Base-by-base conservation (phyloP, 2,113 vertebrate species). In the Pseudorasbora parva region DNA sequence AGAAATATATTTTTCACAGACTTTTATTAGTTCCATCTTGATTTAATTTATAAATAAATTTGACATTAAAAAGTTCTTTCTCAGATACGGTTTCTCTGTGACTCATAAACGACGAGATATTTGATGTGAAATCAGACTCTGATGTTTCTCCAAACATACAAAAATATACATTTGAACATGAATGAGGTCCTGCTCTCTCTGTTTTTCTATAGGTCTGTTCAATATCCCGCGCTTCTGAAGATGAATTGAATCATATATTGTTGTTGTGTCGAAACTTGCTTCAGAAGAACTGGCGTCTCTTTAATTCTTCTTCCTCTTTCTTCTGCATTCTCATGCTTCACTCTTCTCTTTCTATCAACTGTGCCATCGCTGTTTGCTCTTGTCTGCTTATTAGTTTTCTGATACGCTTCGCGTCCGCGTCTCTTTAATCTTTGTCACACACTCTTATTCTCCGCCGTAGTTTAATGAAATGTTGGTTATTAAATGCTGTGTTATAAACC, bases 171-270 rank as follows among this genome's bases (percentile, higher is more conserved):
- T 64, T 41, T 0, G 10, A 25, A 21, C 54, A n/a, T 62, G 43
- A 60, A 47, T 66, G 47, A 43, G 11, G 21, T 25, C 45, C 45
- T n/a, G 37, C 56, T 60, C 41, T n/a, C 56, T 41, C 49, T 47
- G 45, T 49, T 59, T 33, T 3, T 25, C 33, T 7, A 21, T 19
- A n/a, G n/a, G 7, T 57, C 41, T 23, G 49, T 25, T 64, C 74
- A 27, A 11, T 51, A 59, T 77, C 23, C 27, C 4, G 57, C 66
- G 17, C 84, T 89, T 74, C 88, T 88, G 25, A 89, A 88, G 88
- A 91, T 91, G 92, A 91, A 93, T 94, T 92, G 89, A 93, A 91
- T 91, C 92, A 91, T 93, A 92, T 93, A 89, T 92, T 94, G 90
- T 91, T 90, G 84, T 87, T 82, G 78, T 85, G 89, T 79, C 37